A percentile compares a stretch with the other conserved stretches of the same genome.
Evolutionary conservation across 2,797 vertebrate species (phyloP).

Genomic region (Chaetophractus vellerosus): DNA sequence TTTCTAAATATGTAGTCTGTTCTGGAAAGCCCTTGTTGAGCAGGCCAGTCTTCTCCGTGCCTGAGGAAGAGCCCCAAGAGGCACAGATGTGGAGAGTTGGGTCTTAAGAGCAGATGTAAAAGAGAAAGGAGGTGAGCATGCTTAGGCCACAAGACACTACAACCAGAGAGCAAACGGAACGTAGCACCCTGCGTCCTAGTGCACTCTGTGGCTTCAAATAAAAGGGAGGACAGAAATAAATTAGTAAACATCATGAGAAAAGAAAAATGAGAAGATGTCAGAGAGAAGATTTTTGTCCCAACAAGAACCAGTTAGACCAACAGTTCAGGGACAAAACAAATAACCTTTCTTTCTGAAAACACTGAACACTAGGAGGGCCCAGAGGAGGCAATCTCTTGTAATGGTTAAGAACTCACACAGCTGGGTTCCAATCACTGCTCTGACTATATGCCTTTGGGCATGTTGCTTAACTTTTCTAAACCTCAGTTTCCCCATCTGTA

Average conservation of each 20-base stretch:
- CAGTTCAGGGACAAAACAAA: background rate
- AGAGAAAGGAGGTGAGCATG: background rate
- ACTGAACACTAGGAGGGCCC: background rate
- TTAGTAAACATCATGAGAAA: conserved; percentile 16
- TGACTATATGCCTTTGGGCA: background rate
- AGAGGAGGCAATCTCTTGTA: background rate
- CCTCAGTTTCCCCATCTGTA: background rate
- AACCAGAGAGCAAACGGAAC: background rate
- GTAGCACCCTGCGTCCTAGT: background rate
- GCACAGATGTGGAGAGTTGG: background rate
- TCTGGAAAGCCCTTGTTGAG: background rate
- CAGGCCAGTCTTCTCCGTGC: background rate
- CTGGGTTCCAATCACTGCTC: background rate
- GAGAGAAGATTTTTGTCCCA: conserved; percentile 20
- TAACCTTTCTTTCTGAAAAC: background rate
- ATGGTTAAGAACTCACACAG: background rate
- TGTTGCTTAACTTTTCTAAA: background rate
- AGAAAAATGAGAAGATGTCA: conserved; percentile 36
- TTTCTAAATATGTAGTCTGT: background rate
- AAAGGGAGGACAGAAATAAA: conserved; percentile 36
- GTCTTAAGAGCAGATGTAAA: background rate
- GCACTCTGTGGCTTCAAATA: background rate
- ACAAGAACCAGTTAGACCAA: background rate
- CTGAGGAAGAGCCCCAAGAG: background rate
- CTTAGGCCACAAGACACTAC: background rate